Conservation (phyloP, 2,113 vertebrate genomes). For the Mixornis gularis region DNA sequence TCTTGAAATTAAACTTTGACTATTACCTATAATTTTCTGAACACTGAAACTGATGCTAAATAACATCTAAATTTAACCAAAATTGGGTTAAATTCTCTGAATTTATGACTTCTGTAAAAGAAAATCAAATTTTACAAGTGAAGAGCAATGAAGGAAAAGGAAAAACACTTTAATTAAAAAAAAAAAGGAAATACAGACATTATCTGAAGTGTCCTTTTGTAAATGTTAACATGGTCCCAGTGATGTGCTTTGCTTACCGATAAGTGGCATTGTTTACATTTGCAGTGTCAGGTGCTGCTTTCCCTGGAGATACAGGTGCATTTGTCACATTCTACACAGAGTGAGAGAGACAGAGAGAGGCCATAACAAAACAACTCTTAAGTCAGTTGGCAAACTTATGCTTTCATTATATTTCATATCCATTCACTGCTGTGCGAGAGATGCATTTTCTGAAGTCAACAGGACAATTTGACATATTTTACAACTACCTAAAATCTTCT, state of each 20-base stretch:
- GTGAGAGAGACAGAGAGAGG: not conserved
- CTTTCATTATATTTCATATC: not conserved
- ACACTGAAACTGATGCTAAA: not conserved
- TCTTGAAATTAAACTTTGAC: not conserved
- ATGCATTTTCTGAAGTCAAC: not conserved
- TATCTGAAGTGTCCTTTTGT: not conserved
- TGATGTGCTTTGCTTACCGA: conserved; percentile 55
- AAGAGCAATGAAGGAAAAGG: not conserved
- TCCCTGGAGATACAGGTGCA: conserved; percentile 67
- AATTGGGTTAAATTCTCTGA: not conserved
- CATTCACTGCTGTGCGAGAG: not conserved
- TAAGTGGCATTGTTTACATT: conserved; percentile 39
- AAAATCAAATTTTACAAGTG: not conserved
- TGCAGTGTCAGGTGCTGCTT: conserved; percentile 53
- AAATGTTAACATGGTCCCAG: not conserved
- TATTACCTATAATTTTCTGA: not conserved
- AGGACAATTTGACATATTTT: not conserved
- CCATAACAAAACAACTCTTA: not conserved
- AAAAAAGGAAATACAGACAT: not conserved
- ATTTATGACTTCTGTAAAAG: not conserved
- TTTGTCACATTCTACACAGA: conserved; percentile 43
- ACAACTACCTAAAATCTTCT: not conserved
- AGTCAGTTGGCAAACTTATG: not conserved
- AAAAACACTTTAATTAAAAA: not conserved
- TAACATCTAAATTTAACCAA: not conserved